Base-by-base conservation (phyloP, 1,140 invertebrate species). In the Pseudomyrmex flavicornis region DNA sequence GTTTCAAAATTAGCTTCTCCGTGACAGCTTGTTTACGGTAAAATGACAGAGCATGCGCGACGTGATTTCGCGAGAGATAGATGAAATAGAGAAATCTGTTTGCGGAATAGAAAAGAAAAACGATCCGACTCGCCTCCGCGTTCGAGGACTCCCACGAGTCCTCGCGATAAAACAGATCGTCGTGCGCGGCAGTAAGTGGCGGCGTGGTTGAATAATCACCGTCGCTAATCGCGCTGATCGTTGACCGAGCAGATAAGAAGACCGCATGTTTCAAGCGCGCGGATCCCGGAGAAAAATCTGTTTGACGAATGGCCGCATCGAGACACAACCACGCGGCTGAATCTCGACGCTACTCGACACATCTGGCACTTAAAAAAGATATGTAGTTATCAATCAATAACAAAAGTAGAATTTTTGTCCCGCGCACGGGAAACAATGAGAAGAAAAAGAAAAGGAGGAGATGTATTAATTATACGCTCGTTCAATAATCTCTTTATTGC, bases 131-230 rank as follows among this genome's bases (percentile, higher is more conserved):
- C 20, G 56, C 70, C 56, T 26, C 56, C 70, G 54, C 70, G 59
- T 86, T 86, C 74, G 80, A 77, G 50, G 58, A 61, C 50, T 58
- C 56, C n/a, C 20, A 56, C 84, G 84, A 70, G 79, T 84, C 5
- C 35, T 35, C 85, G 82, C 69, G 61, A 82, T 63, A 87, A 87
- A 82, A 83, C 68, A 75, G 85, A 87, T 87, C 63, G 72, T 87
- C 80, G 50, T 85, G 85, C 68, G 59, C 54, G 72, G 50, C 35
- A 35, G 13, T 50, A 74, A 86, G 74, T 84, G 85, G 76, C 82
- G 69, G 68, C 73, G 73, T 68, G 73, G 73, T 79, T 87, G 86
- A 88, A 88, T 88, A 87, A 88, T 90, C 83, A 84, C 77, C 72
- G 61, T 50, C 74, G 70, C 82, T 79, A 90, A 88, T 85, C 84